Evolutionary conservation across 2,888 invertebrate species (phyloP).

Genomic region (Dorcus parallelipipedus): DNA sequence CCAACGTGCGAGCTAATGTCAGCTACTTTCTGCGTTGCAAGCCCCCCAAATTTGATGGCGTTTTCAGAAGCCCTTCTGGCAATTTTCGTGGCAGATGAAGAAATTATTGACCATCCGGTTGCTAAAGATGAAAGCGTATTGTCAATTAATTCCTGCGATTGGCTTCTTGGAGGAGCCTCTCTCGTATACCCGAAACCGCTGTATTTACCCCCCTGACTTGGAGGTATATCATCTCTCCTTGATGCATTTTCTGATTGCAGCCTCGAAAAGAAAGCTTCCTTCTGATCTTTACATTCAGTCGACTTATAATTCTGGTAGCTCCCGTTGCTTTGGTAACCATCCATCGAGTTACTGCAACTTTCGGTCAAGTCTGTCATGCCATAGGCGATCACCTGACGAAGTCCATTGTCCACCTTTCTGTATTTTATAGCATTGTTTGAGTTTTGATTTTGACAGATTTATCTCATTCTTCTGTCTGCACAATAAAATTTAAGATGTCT

Average conservation of each 20-base stretch:
- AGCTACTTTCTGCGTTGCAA: slow-evolving; percentile 83
- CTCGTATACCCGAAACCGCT: slow-evolving; percentile 88
- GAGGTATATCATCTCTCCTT: slow-evolving; percentile 70
- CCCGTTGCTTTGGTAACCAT: slow-evolving; percentile 52
- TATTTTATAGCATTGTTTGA: no score
- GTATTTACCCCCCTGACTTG: slow-evolving; percentile 84
- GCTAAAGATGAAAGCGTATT: slow-evolving; percentile 79
- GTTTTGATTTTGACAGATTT: no score
- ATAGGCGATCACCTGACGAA: no score
- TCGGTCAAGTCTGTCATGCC: no score
- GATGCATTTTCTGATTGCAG: slow-evolving; percentile 69
- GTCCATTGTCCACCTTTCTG: no score
- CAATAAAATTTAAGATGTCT: no score
- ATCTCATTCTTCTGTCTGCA: no score
- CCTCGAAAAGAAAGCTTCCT: slow-evolving; percentile 69
- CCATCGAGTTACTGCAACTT: slow-evolving; percentile 29
- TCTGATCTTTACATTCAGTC: slow-evolving; percentile 62
- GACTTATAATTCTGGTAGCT: slow-evolving; percentile 59
- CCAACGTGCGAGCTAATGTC: slow-evolving; percentile 67
- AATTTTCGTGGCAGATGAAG: slow-evolving; percentile 82
- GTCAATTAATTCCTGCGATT: slow-evolving; percentile 82
- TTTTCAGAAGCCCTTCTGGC: slow-evolving; percentile 85
- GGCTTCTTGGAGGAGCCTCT: slow-evolving; percentile 71
- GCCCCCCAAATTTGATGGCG: slow-evolving; percentile 80
- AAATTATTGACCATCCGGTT: slow-evolving; percentile 84